Conservation (phyloP, 2,888 invertebrate species). For the Schizaphis graminum region DNA sequence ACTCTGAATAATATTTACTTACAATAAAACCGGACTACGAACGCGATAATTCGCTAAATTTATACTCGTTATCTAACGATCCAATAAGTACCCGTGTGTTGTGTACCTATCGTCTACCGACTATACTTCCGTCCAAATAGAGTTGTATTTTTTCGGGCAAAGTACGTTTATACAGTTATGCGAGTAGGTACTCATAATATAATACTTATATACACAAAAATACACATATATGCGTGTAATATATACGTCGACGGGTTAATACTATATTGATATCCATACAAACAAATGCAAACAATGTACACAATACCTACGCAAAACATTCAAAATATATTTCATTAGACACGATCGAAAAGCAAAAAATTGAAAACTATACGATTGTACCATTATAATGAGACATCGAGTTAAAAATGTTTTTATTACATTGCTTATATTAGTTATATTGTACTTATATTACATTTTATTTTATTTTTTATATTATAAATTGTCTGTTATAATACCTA, state of each 20-base stretch:
- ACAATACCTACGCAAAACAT: background rate
- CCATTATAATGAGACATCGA: background rate
- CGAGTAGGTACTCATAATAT: background rate
- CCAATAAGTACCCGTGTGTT: background rate
- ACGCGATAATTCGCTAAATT: background rate
- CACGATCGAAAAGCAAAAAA: background rate
- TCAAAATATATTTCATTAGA: background rate
- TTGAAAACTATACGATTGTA: background rate
- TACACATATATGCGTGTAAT: background rate
- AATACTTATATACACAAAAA: background rate
- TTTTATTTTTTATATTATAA: too few relatives aligned
- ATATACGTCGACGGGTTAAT: background rate
- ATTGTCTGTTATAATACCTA: too few relatives aligned
- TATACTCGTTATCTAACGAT: slow-evolving; percentile 2
- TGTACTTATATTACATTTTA: too few relatives aligned
- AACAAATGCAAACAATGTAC: background rate
- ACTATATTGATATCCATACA: background rate
- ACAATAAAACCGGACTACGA: slow-evolving; percentile 12
- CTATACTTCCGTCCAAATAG: background rate
- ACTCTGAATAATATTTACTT: slow-evolving; percentile 19
- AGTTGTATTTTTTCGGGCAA: background rate
- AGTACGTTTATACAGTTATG: background rate
- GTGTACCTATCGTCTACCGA: background rate
- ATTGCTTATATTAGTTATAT: too few relatives aligned
- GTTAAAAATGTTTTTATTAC: too few relatives aligned